Evolutionary conservation across 2,797 vertebrate genomes (phyloP).

Genomic region (Sebastes taczanowskii): DNA sequence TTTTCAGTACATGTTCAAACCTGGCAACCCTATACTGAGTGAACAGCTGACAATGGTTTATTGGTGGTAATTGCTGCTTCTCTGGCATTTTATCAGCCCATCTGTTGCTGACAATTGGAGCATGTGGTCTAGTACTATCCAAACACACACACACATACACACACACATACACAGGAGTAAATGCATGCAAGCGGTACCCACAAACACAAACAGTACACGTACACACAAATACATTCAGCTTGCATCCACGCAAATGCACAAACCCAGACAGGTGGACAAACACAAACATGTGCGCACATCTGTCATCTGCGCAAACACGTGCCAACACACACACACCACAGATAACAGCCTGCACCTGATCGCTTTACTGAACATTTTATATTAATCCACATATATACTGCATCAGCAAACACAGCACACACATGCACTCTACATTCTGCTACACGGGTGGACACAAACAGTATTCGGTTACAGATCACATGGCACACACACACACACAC

Average conservation of each 20-base stretch:
- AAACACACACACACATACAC: constrained; percentile 32
- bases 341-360: constrained; percentile 14
- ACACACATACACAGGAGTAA: not conserved
- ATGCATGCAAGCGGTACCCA: constrained; percentile 5
- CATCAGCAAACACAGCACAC: not conserved
- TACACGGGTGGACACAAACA: not conserved
- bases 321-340: constrained; percentile 4
- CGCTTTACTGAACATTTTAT: not conserved
- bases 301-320: constrained; percentile 30
- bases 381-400: constrained; percentile 3
- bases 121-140: constrained; percentile 59
- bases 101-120: constrained; percentile 66
- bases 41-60: constrained; percentile 60
- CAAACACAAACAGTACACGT: not conserved
- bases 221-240: constrained; percentile 19
- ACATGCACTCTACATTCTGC: not conserved
- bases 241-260: constrained; percentile 18
- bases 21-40: constrained; percentile 38
- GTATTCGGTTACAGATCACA: constrained; percentile 1
- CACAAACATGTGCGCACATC: constrained; percentile 18
- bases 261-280: constrained; percentile 44
- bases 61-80: constrained; percentile 68
- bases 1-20: constrained; percentile 24
- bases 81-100: constrained; percentile 63
- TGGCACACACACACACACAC: not conserved